Evolutionary conservation across 2,113 vertebrate genomes (phyloP).

Genomic region (Xyliphius kryptos): DNA sequence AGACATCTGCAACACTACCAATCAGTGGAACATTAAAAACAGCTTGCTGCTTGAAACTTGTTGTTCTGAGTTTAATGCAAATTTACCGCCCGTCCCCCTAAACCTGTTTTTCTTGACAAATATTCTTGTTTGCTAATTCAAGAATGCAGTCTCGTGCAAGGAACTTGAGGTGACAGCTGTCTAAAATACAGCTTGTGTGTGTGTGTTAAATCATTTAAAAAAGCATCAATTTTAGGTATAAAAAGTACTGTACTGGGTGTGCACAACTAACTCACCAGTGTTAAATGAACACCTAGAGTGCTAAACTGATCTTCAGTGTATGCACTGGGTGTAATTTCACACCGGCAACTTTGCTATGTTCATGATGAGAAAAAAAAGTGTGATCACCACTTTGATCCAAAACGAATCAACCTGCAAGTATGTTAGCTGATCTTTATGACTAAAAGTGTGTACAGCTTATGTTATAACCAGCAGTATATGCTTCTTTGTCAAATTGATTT

Average conservation of each 20-base stretch:
- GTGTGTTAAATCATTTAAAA: neutral
- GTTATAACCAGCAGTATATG: no score
- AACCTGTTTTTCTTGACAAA: constrained; percentile 30
- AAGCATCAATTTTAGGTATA: no score
- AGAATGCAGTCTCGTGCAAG: constrained; percentile 21
- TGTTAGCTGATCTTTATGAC: no score
- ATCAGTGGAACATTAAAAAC: constrained; percentile 37
- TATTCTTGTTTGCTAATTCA: constrained; percentile 34
- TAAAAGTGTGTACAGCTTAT: no score
- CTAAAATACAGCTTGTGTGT: constrained; percentile 2
- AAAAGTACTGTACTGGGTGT: constrained; percentile 1
- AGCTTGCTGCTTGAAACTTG: constrained; percentile 41
- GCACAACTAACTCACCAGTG: constrained; percentile 16
- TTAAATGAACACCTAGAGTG: constrained; percentile 28
- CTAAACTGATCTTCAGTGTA: constrained; percentile 14
- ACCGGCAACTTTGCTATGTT: constrained; percentile 11
- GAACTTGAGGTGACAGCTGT: constrained; percentile 16
- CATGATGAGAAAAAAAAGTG: neutral
- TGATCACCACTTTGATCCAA: no score
- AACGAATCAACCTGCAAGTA: no score
- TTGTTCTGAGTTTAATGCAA: constrained; percentile 43
- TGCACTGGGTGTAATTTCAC: constrained; percentile 14
- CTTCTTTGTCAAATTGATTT: no score
- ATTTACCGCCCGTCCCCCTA: constrained; percentile 27
- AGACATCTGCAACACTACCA: constrained; percentile 42